Percentiles rank a stretch among this genome's conserved stretches.
Conservation (phyloP, 2,113 vertebrate genomes). For the Alligator mississippiensis region DNA sequence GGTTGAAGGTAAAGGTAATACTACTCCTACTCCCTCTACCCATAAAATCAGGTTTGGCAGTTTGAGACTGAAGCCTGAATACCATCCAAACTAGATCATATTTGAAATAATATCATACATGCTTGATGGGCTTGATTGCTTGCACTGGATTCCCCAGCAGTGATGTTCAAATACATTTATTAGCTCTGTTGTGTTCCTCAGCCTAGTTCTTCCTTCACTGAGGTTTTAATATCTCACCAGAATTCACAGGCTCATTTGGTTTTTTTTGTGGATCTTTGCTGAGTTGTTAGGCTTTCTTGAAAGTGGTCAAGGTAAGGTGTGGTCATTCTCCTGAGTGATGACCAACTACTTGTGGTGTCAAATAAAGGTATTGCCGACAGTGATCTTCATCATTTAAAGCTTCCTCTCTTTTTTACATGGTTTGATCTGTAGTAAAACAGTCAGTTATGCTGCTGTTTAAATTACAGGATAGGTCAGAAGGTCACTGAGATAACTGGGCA, state of each 20-base stretch:
- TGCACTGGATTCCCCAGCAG: neutral
- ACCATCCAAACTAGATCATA: neutral
- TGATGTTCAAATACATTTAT: neutral
- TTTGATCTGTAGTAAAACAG: neutral
- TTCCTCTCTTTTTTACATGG: neutral
- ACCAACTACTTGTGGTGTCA: neutral
- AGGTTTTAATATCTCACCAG: neutral
- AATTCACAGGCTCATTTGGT: neutral
- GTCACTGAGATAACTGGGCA: neutral
- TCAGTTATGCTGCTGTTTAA: neutral
- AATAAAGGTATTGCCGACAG: neutral
- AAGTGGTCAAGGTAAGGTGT: no score
- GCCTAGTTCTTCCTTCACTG: neutral
- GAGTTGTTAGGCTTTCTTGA: neutral
- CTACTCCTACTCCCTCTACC: neutral
- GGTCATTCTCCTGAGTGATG: neutral
- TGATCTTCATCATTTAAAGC: neutral
- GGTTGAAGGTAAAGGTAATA: no score
- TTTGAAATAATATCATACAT: neutral
- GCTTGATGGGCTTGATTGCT: neutral
- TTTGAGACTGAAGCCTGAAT: neutral
- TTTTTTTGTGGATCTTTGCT: neutral
- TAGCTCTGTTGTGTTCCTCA: neutral
- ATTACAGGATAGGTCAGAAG: neutral
- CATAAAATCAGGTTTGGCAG: neutral